These are phyloP conservation scores for Clarias laeviceps DNA, from an alignment of 2,797 vertebrate species.

Conservation along the genomic window DNA sequence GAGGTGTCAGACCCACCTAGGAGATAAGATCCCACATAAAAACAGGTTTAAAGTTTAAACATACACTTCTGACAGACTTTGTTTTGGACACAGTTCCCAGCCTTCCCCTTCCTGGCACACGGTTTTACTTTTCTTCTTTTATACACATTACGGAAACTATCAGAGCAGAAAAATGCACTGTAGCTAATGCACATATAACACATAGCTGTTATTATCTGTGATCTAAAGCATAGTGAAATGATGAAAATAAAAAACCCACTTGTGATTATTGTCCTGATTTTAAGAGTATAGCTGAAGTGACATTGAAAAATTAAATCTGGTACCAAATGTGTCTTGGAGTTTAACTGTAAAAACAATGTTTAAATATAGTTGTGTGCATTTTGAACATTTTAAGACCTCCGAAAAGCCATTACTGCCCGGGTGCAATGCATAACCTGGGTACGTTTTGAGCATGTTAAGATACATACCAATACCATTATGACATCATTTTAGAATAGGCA, in stretches of 20 bases:
- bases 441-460: too few species aligned
- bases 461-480: too few species aligned
- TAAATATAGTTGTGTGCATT: too few species aligned
- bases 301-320: not conserved
- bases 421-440: too few species aligned
- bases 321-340: not conserved
- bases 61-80: constrained; percentile 30
- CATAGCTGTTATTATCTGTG: not conserved
- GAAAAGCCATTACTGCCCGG: too few species aligned
- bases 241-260: not conserved
- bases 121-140: not conserved
- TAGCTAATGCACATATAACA: not conserved
- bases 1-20: constrained; percentile 27
- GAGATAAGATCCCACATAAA: constrained; percentile 11
- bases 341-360: too few species aligned
- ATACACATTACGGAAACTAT: not conserved
- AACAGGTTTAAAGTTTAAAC: constrained; percentile 34
- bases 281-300: not conserved
- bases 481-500: too few species aligned
- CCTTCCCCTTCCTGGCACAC: not conserved
- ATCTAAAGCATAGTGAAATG: not conserved
- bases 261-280: not conserved
- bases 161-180: too few species aligned
- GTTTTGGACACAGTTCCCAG: constrained; percentile 26
- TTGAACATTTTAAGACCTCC: too few species aligned